Evolutionary conservation across 92 coral and sea anemone genomes (phyloP).

Genomic region (Epizoanthus illoricatus): DNA sequence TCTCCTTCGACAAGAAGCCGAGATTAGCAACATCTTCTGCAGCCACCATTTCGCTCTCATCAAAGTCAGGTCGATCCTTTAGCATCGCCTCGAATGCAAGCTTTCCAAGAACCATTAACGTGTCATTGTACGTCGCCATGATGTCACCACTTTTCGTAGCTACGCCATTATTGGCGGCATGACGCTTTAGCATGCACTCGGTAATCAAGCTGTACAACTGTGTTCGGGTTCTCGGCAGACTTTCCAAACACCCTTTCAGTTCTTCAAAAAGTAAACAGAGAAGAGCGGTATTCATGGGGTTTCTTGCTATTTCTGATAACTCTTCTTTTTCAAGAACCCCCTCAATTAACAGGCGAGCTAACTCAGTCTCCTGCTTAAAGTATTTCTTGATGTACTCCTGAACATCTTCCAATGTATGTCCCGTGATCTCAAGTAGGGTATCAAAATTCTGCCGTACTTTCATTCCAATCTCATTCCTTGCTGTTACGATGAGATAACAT

Average conservation of each 20-base stretch:
- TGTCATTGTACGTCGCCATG: neutral
- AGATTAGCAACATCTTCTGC: neutral
- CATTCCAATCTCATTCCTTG: constrained; percentile 43
- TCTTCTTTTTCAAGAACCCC: neutral
- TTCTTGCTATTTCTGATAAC: constrained; percentile 21
- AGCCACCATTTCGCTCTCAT: constrained; percentile 5
- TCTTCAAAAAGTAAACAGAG: constrained; percentile 44
- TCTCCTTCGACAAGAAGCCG: constrained; percentile 44
- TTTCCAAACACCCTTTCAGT: constrained; percentile 16
- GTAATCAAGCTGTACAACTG: constrained; percentile 31
- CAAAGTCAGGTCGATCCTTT: constrained; percentile 1
- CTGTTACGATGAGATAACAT: constrained; percentile 37
- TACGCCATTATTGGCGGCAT: neutral
- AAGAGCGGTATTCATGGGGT: constrained; percentile 46
- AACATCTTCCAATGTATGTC: constrained; percentile 25
- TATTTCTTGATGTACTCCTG: constrained; percentile 34
- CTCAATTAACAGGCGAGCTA: neutral
- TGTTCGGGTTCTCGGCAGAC: constrained; percentile 45
- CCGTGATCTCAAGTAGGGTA: constrained; percentile 39
- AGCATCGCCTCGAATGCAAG: constrained; percentile 30
- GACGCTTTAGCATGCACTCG: constrained; percentile 42
- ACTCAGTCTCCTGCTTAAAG: constrained; percentile 2
- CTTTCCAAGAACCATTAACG: constrained; percentile 7
- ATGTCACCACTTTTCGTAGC: neutral
- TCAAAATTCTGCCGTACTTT: constrained; percentile 34